Evolutionary conservation across 1,140 invertebrate species (phyloP), one percentile per base, ranked within the genome.

Genomic region (Drosophila suzukii): DNA sequence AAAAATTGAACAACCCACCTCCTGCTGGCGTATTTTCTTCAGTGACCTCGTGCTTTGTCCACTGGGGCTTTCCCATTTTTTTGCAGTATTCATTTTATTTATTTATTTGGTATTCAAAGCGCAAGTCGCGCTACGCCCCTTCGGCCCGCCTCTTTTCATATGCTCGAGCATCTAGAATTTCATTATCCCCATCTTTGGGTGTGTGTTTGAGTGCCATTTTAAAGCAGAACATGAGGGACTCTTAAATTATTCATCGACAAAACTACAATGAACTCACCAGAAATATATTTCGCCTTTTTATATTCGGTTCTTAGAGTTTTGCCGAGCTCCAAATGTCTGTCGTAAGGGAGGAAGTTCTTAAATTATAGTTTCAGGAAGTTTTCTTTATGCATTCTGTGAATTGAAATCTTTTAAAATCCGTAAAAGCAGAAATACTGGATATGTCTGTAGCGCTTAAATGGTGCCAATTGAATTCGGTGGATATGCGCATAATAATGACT

Each of bases 51-150:
- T 62, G 60, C 51, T 34, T 71, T 67, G 74, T 76, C 50, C 76
- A 65, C 61, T 15, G 56, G 72, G 55, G 60, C 44, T 57, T 61
- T 17, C 55, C 17, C 15, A 50, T 24, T 32, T 39, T 54, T 6
- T 11, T 34, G 47, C 68, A 66, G 79, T 79, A 88, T 86, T 86
- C 83, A 89, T 86, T 86, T 83, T 60, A 83, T 89, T 86, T 86
- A 86, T 89, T 89, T 89, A 83, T 80, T 86, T 86, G 79, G 83
- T 88, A 86, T 86, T 86, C 83, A 86, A 86, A 88, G 83, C 82
- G 83, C 83, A 79, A 76, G 71, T 75, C 63, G 60, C 43, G 51
- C 39, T n/a, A 34, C 30, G 49, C 49, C 49, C 79, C 57, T 56
- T 41, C 59, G 27, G 27, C 24, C 41, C 58, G 11, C 55, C 57